Evolutionary conservation across 2,113 vertebrate species (phyloP), one percentile per base, ranked within the genome.

Genomic region (Cygnus buccinator): DNA sequence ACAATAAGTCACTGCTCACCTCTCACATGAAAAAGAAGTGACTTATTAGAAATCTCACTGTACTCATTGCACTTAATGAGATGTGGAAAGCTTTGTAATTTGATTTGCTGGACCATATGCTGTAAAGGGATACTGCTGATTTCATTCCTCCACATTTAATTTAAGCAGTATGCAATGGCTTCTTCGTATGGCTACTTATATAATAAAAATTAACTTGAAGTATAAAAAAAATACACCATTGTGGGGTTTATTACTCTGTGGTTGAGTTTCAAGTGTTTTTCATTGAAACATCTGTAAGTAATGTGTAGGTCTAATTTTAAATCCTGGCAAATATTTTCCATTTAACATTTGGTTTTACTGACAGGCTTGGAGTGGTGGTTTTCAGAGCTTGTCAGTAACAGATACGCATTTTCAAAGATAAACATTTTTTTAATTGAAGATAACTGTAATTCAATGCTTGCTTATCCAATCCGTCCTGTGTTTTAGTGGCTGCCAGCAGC

Each of bases 261-360:
- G 99, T 98, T 99, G 98, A 98, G 98, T 98, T 98, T 98, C 97
- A 98, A 98, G 97, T 97, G 96, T 97, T 97, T 98, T 98, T 97
- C 97, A 98, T 98, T 97, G 98, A 97, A 98, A 99, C 99, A 99
- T 99, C 99, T 99, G 99, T 98, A 99, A 99, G 98, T 98, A 98
- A 98, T 98, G 98, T 98, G 97, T 97, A 96, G 97, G 97, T 98
- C 98, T 98, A 98, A 98, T 98, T 98, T 98, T 98, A 98, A 98
- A 98, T 98, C 98, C 97, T 97, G 98, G 97, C 98, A 98, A 98
- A 98, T 98, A 98, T 98, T 98, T 98, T 98, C 98, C 98, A 95
- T 98, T 98, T 98, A 98, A 98, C 98, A 97, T 98, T 98, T 97
- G 97, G 96, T 98, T 97, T 97, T 97, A 97, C 97, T 98, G 98